Percentiles rank a stretch among this genome's conserved stretches.
Evolutionary conservation across 2,797 vertebrate genomes (phyloP).

Genomic region (Pseudomugil gertrudae): DNA sequence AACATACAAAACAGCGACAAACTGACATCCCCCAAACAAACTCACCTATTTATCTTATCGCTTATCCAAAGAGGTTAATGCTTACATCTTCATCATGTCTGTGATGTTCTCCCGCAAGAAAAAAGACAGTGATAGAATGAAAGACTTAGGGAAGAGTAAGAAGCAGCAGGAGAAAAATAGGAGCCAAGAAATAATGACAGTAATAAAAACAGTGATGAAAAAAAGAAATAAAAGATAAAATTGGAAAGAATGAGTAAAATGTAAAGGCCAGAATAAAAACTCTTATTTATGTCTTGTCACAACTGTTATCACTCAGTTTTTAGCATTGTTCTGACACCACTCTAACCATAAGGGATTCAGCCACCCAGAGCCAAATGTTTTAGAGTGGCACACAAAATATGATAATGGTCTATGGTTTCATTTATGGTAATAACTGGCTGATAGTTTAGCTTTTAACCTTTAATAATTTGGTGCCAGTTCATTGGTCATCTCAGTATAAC

Average conservation of each 20-base stretch:
- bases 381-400: background rate
- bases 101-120: slow-evolving; percentile 25
- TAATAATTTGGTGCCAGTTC: background rate
- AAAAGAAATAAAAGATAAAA: slow-evolving; percentile 12
- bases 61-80: slow-evolving; percentile 56
- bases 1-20: slow-evolving; percentile 31
- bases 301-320: slow-evolving; percentile 8
- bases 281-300: slow-evolving; percentile 17
- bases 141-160: slow-evolving; percentile 31
- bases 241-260: slow-evolving; percentile 31
- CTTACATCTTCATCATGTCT: slow-evolving; percentile 57
- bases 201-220: slow-evolving; percentile 5
- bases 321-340: background rate
- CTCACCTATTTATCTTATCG: slow-evolving; percentile 51
- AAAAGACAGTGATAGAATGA: slow-evolving; percentile 24
- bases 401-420: background rate
- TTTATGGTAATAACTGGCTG: background rate
- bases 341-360: background rate
- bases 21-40: slow-evolving; percentile 26
- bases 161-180: slow-evolving; percentile 17
- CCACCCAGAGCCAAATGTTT: background rate
- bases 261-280: slow-evolving; percentile 4
- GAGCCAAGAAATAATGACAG: slow-evolving; percentile 32
- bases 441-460: background rate
- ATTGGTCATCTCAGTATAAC: too few relatives aligned